phyloP scores from a whole-genome alignment of 2,113 vertebrate genomes.

The Notiomystis cincta region DNA sequence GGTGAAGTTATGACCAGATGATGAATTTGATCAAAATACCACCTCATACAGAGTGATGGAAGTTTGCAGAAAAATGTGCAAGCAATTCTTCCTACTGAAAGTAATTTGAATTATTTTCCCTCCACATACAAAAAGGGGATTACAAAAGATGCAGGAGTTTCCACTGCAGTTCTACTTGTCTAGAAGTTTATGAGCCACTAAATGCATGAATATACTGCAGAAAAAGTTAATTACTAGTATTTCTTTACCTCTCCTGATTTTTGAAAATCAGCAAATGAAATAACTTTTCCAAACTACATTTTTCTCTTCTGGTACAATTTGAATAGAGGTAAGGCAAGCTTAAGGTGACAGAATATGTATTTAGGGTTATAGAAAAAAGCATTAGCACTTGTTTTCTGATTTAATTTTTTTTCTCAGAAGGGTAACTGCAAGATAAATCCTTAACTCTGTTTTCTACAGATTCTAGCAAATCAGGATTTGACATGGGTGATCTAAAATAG shows the following conservation, averaged over 20 bases:
- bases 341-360: background rate
- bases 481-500: background rate
- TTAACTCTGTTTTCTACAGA: background rate
- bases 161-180: background rate
- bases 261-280: background rate
- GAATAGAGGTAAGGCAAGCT: background rate
- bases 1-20: background rate
- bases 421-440: background rate
- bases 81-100: background rate
- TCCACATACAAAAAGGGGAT: background rate
- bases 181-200: background rate
- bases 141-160: background rate
- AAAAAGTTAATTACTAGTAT: background rate
- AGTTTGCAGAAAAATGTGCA: background rate
- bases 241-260: background rate
- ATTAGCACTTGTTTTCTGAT: background rate
- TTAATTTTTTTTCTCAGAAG: background rate
- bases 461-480: background rate
- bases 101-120: background rate
- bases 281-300: background rate
- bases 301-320: background rate
- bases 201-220: background rate
- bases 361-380: rapidly evolving
- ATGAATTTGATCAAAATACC: background rate
- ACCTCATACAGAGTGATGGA: background rate